Percentiles rank a stretch among this genome's conserved stretches.
Conservation (phyloP, 2,888 invertebrate species). For the Aspidiotus rigidus region DNA sequence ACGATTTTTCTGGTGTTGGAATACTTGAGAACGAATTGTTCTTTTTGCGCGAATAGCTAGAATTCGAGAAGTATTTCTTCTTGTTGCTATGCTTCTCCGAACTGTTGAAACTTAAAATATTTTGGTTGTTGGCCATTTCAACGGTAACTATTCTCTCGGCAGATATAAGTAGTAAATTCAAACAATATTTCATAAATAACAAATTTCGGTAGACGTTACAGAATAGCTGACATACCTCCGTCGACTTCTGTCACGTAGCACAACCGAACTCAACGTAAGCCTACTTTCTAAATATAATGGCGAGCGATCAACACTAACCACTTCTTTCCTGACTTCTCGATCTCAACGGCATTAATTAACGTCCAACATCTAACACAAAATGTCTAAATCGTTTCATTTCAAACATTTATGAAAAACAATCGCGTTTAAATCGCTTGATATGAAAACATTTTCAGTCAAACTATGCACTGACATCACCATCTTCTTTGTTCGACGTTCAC, state of each 20-base stretch:
- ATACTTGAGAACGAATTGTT: slow-evolving; percentile 21
- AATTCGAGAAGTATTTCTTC: slow-evolving; percentile 4
- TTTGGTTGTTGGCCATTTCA: slow-evolving; percentile 14
- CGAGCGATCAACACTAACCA: slow-evolving; percentile 4
- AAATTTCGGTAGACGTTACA: background rate
- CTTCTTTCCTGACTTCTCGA: background rate
- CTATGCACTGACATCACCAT: slow-evolving; percentile 29
- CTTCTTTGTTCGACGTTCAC: slow-evolving; percentile 23
- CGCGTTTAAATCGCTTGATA: slow-evolving; percentile 8
- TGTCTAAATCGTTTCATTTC: slow-evolving; percentile 5
- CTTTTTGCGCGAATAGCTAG: slow-evolving; percentile 19
- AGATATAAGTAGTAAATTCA: background rate
- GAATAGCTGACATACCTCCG: slow-evolving; percentile 6
- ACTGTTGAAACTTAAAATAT: slow-evolving; percentile 16
- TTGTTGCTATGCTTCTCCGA: slow-evolving; percentile 18
- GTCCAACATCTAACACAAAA: slow-evolving; percentile 1
- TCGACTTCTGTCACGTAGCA: slow-evolving; percentile 16
- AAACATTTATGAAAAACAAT: slow-evolving; percentile 16
- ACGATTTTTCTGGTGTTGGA: background rate
- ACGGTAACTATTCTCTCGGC: slow-evolving; percentile 14
- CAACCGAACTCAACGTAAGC: background rate
- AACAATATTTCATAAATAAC: slow-evolving; percentile 12
- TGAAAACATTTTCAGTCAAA: slow-evolving; percentile 3
- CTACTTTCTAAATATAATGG: slow-evolving; percentile 6
- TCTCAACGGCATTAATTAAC: background rate